Evolutionary conservation across 2,797 vertebrate genomes (phyloP).

Genomic region (Perodicticus potto): DNA sequence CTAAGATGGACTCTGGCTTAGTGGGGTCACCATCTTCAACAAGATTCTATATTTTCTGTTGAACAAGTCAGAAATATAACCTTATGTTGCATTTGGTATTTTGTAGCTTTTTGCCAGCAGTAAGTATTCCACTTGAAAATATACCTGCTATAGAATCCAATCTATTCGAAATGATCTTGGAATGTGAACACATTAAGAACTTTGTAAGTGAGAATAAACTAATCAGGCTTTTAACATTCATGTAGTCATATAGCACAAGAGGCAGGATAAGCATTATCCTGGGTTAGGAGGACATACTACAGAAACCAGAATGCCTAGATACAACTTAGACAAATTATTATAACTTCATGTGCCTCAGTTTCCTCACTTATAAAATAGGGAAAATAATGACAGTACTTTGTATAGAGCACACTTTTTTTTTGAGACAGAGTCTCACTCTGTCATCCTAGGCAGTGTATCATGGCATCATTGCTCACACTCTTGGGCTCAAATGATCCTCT

Average conservation of each 20-base stretch:
- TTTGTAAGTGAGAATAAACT: conserved; percentile 14
- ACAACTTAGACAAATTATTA: neutral
- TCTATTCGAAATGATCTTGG: neutral
- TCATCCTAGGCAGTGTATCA: too few relatives aligned
- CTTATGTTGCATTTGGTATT: neutral
- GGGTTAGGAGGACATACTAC: neutral
- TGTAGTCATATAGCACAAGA: neutral
- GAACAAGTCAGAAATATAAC: conserved; percentile 40
- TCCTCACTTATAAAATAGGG: neutral
- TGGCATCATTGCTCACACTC: too few relatives aligned
- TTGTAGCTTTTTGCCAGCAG: neutral
- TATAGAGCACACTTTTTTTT: neutral
- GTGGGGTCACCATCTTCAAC: neutral
- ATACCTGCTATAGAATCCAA: neutral
- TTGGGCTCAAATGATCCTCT: too few relatives aligned
- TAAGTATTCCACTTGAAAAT: neutral
- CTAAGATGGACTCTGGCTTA: neutral
- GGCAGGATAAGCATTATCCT: neutral
- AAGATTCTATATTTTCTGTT: neutral
- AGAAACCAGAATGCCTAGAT: neutral
- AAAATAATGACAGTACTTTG: neutral
- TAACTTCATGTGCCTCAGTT: neutral
- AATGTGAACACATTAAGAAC: conserved; percentile 1
- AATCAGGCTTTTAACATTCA: conserved; percentile 2
- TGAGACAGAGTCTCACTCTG: too few relatives aligned